A percentile compares a stretch with the other conserved stretches of the same genome.
These are phyloP conservation scores for Todiramphus saurophagus DNA, from an alignment of 2,113 vertebrate genomes.

Conservation along the genomic window DNA sequence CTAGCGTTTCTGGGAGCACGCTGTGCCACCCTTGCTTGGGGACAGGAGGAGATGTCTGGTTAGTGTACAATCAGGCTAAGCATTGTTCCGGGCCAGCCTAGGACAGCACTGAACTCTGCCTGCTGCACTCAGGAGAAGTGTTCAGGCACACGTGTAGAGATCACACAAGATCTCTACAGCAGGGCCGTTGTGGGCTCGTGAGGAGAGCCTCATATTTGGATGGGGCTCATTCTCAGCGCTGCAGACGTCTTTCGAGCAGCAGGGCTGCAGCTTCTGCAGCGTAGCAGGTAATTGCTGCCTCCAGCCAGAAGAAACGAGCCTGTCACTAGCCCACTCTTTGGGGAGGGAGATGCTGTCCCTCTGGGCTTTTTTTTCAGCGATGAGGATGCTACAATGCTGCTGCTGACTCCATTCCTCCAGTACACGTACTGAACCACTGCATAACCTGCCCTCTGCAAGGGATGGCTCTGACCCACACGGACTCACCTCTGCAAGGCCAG, in stretches of 20 bases:
- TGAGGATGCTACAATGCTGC: neutral
- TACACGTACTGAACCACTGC: accelerated
- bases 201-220: accelerated
- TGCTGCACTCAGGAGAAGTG: neutral
- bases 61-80: neutral
- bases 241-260: neutral
- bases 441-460: neutral
- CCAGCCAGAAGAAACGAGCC: accelerated
- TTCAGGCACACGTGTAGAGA: neutral
- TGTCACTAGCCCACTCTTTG: accelerated
- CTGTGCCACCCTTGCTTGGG: constrained; percentile 42
- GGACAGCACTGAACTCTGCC: neutral
- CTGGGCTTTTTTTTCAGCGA: neutral
- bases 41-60: constrained; percentile 76
- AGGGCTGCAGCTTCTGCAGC: neutral
- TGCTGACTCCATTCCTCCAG: neutral
- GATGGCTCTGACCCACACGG: neutral
- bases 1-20: constrained; percentile 64
- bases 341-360: neutral
- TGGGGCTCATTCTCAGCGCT: accelerated
- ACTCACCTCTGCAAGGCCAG: neutral
- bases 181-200: neutral
- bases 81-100: neutral
- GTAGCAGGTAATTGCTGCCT: accelerated
- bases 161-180: neutral